These are phyloP conservation scores for Caerostris darwini DNA, from an alignment of 1,140 invertebrate species.

Conservation along the genomic window DNA sequence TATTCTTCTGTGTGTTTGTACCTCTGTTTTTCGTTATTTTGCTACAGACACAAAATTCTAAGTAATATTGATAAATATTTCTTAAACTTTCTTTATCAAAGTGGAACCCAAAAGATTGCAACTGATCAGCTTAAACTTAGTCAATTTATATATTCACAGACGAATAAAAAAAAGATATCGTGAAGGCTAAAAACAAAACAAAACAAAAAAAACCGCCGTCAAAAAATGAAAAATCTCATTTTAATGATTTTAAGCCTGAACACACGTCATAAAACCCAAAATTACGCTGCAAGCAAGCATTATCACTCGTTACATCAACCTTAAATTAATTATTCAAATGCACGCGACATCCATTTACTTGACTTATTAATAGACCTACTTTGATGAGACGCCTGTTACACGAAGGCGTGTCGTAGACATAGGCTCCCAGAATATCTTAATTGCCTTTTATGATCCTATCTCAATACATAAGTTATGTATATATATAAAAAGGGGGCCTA, in stretches of 20 bases:
- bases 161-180: background rate
- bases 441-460: background rate
- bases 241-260: slow-evolving; percentile 3
- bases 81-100: too few species aligned
- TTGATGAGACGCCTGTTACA: slow-evolving; percentile 30
- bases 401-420: slow-evolving; percentile 26
- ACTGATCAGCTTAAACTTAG: too few species aligned
- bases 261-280: slow-evolving; percentile 19
- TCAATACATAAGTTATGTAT: background rate
- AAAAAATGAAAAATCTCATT: slow-evolving; percentile 1
- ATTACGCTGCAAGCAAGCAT: slow-evolving; percentile 15
- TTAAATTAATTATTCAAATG: slow-evolving; percentile 59
- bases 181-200: too few species aligned
- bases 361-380: slow-evolving; percentile 45
- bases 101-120: too few species aligned
- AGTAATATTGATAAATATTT: too few species aligned
- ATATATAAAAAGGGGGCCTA: background rate
- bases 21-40: too few species aligned
- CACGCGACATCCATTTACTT: slow-evolving; percentile 22
- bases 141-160: too few species aligned
- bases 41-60: too few species aligned
- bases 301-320: slow-evolving; percentile 41
- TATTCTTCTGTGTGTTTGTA: too few species aligned
- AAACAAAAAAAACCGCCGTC: background rate
- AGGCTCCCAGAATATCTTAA: background rate